Percentiles rank a stretch among this genome's conserved stretches.
Conservation (phyloP, 1,140 invertebrate genomes). For the Streblospio benedicti region DNA sequence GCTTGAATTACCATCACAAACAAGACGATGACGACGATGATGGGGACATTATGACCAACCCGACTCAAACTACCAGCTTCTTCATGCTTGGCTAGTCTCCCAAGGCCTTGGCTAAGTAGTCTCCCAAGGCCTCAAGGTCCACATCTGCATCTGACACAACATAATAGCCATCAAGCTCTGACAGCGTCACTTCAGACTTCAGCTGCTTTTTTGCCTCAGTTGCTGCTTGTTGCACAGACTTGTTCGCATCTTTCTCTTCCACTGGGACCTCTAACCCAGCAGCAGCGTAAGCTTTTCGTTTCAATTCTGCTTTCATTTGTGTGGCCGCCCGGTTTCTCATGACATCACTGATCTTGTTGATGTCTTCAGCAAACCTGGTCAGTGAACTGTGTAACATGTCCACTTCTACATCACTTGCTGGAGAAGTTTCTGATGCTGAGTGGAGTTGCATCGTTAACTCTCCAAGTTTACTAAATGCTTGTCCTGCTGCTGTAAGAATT, state of each 20-base stretch:
- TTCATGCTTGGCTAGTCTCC: constrained; percentile 10
- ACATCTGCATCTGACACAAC: constrained; percentile 13
- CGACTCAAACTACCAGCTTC: constrained; percentile 17
- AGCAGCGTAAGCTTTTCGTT: constrained; percentile 89
- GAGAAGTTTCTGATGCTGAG: constrained; percentile 71
- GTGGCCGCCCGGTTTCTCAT: constrained; percentile 81
- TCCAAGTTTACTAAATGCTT: constrained; percentile 85
- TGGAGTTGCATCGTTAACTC: constrained; percentile 92
- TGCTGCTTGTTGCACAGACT: too few species aligned
- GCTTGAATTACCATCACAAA: too few species aligned
- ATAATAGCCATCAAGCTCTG: constrained; percentile 8
- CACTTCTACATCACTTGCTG: constrained; percentile 85
- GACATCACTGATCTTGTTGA: constrained; percentile 86
- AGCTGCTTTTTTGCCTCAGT: too few species aligned
- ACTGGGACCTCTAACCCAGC: constrained; percentile 73
- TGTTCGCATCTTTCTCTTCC: too few species aligned
- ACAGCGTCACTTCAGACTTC: constrained; percentile 15
- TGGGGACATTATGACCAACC: too few species aligned
- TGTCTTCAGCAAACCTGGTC: constrained; percentile 83
- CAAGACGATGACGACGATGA: too few species aligned
- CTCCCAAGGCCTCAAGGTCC: constrained; percentile 13
- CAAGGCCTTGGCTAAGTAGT: too few species aligned
- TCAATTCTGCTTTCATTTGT: constrained; percentile 78
- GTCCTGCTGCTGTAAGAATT: constrained; percentile 91
- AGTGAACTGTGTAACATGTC: constrained; percentile 85